Evolutionary conservation across 2,797 vertebrate species (phyloP), one percentile per base, ranked within the genome.

Genomic region (Holocentrus rufus): DNA sequence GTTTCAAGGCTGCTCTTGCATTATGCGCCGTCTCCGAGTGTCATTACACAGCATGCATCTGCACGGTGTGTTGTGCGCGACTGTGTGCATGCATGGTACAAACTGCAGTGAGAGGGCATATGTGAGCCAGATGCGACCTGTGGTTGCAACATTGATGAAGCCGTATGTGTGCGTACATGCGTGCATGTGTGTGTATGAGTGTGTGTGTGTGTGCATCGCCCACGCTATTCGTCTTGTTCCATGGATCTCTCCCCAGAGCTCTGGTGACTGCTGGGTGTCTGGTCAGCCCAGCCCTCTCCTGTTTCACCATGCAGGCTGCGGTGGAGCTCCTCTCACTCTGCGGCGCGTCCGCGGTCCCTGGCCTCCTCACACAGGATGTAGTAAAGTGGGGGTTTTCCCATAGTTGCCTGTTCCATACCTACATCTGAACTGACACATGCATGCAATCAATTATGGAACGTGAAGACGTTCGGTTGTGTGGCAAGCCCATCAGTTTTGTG

Each of bases 291-390:
- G 47, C 73, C 55, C 13, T 87, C 76, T 84, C 79, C 46, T 66
- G 61, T 77, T 74, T 83, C 69, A 69, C 66, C 3, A 0, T 61
- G 76, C 62, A 74, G 46, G 58, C 72, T 74, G 78, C 7, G 79
- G 82, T 76, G 15, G 1, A 54, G 53, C 63, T 79, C 56, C 25
- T 54, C 69, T 83, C 55, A 70, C 56, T 74, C 74, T 86, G 83
- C 14, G 87, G 82, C 74, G 27, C 7, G 54, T 62, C 84, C 87
- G 87, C 87, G 89, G 85, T 89, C 81, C 74, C 74, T 57, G 69
- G 85, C 58, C 77, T 84, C 55, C 63, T 81, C 68, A 76, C 80
- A 81, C 76, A 83, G 69, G 63, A 87, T 85, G 60, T 15, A 73
- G 66, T 69, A 54, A 81, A 83, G 74, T 74, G 63, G 27, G 18